Conservation (phyloP, 2,113 vertebrate species). For the Nothoprocta pentlandii region DNA sequence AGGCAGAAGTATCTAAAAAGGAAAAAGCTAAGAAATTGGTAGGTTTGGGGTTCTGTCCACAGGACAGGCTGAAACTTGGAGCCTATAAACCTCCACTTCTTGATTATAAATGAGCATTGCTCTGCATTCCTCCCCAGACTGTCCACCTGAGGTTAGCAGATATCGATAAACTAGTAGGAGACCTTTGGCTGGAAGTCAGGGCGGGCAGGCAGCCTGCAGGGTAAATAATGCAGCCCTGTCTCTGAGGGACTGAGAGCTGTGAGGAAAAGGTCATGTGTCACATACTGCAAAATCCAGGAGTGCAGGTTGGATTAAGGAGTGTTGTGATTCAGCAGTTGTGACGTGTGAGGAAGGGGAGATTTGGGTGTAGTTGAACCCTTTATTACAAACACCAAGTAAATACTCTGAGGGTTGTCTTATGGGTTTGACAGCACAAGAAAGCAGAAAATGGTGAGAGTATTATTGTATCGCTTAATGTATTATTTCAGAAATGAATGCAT, state of each 20-base stretch:
- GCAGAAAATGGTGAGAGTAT: neutral
- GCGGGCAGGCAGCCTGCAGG: neutral
- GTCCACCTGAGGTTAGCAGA: neutral
- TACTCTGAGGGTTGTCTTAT: neutral
- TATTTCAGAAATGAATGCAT: neutral
- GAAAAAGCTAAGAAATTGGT: neutral
- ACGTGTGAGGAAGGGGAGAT: neutral
- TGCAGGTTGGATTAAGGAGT: neutral
- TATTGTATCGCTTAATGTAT: neutral
- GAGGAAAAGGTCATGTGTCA: neutral
- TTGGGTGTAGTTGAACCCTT: neutral
- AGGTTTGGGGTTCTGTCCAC: neutral
- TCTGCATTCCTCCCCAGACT: neutral
- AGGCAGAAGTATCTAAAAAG: neutral
- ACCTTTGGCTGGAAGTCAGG: neutral
- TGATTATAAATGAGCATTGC: neutral
- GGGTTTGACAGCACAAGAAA: neutral
- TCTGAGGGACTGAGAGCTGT: neutral
- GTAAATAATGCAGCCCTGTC: neutral
- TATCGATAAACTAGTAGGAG: fast-evolving
- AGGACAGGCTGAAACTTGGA: neutral
- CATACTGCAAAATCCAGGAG: neutral
- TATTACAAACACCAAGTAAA: neutral
- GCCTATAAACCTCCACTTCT: neutral
- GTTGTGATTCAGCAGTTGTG: neutral